phyloP scores from a whole-genome alignment of 2,797 vertebrate species.

The Sparus aurata region DNA sequence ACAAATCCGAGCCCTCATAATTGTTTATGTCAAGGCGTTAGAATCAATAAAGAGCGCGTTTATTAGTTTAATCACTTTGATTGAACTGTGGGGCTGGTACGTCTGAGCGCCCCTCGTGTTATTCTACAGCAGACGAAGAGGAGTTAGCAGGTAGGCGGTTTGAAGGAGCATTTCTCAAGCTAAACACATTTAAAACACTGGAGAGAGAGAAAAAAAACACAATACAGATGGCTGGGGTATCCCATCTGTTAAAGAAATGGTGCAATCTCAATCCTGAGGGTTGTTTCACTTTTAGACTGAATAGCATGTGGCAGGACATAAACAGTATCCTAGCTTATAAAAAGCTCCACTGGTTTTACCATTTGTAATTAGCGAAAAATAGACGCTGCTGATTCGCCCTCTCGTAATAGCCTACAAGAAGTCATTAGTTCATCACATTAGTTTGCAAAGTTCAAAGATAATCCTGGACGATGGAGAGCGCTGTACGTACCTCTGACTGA shows the following conservation, averaged over 20 bases:
- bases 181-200: slow-evolving; percentile 68
- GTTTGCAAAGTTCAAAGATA: slow-evolving; percentile 82
- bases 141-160: slow-evolving; percentile 56
- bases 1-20: slow-evolving; percentile 60
- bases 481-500: slow-evolving; percentile 58
- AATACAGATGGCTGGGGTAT: slow-evolving; percentile 71
- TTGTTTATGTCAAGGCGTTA: slow-evolving; percentile 62
- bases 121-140: slow-evolving; percentile 50
- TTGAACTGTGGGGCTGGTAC: slow-evolving; percentile 57
- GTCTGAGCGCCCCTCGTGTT: slow-evolving; percentile 22
- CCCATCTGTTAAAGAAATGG: slow-evolving; percentile 85
- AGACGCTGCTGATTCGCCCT: slow-evolving; percentile 81
- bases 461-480: slow-evolving; percentile 67
- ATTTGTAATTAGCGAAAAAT: slow-evolving; percentile 87
- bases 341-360: slow-evolving; percentile 84
- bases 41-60: slow-evolving; percentile 75
- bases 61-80: slow-evolving; percentile 68
- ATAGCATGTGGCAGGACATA: slow-evolving; percentile 84
- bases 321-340: slow-evolving; percentile 83
- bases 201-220: slow-evolving; percentile 18
- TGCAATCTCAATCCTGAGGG: slow-evolving; percentile 81
- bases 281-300: slow-evolving; percentile 82
- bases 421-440: slow-evolving; percentile 82
- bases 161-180: slow-evolving; percentile 61
- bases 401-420: slow-evolving; percentile 79